Percentiles rank a stretch among this genome's conserved stretches.
Evolutionary conservation across 2,888 invertebrate genomes (phyloP).

Genomic region (Nymphalis c-album): DNA sequence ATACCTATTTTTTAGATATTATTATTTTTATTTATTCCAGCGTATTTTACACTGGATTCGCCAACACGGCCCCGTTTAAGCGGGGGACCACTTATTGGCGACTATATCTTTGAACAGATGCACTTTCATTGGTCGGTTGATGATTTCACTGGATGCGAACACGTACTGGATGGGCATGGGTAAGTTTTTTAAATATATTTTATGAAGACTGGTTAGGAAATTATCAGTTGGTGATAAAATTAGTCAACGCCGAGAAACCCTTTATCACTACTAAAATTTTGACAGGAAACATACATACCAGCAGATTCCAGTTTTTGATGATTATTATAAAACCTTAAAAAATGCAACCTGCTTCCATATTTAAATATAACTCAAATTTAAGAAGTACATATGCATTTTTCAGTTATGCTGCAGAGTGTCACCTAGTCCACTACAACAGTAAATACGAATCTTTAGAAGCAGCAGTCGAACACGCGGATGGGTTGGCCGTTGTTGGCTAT

Average conservation of each 20-base stretch:
- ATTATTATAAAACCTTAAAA: too few species aligned
- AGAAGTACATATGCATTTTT: not conserved
- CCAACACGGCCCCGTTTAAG: slow-evolving; percentile 82
- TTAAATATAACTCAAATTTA: too few species aligned
- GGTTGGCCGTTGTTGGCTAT: slow-evolving; percentile 86
- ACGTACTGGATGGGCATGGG: slow-evolving; percentile 87
- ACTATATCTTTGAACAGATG: slow-evolving; percentile 87
- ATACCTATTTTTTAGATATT: not conserved
- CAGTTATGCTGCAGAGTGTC: slow-evolving; percentile 89
- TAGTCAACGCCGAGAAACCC: too few species aligned
- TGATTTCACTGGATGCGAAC: slow-evolving; percentile 89
- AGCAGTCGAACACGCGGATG: slow-evolving; percentile 85
- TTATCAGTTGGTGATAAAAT: too few species aligned
- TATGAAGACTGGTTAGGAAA: too few species aligned
- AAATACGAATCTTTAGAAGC: slow-evolving; percentile 84
- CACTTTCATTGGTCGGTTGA: slow-evolving; percentile 92
- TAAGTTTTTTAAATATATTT: slow-evolving; percentile 53
- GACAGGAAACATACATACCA: too few species aligned
- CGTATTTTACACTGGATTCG: slow-evolving; percentile 83
- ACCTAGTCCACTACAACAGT: slow-evolving; percentile 89
- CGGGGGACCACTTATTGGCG: slow-evolving; percentile 85
- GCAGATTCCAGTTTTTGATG: too few species aligned
- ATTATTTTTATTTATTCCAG: slow-evolving; percentile 55
- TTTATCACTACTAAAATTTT: too few species aligned
- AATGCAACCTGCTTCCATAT: too few species aligned